Base-by-base conservation (phyloP, 1,140 invertebrate genomes). In the Zaprionus taronus region DNA sequence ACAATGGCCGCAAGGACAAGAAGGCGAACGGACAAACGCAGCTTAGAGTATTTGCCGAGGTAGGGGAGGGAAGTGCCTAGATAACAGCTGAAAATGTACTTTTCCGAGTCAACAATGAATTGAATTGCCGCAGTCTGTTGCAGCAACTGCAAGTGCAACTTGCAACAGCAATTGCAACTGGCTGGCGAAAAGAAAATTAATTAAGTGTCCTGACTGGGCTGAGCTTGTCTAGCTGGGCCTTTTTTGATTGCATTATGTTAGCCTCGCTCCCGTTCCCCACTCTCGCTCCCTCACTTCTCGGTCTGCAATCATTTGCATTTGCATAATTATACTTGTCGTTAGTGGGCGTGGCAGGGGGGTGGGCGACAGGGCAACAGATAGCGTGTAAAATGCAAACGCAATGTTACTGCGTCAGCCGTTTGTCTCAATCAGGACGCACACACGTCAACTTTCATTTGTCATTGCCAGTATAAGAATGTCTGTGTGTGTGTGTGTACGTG, bases 371-470 rank as follows among this genome's bases (percentile, higher is more conserved):
- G 41, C 41, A 2, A 47, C 38, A 58, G 51, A 65, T 66, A 55
- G 60, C 53, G 28, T 36, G 47, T n/a, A 47, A 22, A 49, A 61
- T 36, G 26, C 31, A 51, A 20, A 53, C 44, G 36, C 44, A 61
- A 64, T 70, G 67, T 64, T 41, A 9, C 51, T 57, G 67, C 72
- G 53, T 75, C 72, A 75, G 72, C 53, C 67, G 67, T 75, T 75
- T 90, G 81, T 90, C 85, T 89, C 79, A 90, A 89, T 89, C 73
- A 90, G 77, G 31, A 61, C 53, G 58, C 44, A 17, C 53, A 22
- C 36, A 73, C 76, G 82, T 90, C 85, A 91, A 76, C 86, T 82
- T 85, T 90, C 85, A 90, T 90, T 90, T 90, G 79, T 85, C 81
- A 81, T 79, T 87, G 85, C 17, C 9, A 15, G 11, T 78, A 58